Evolutionary conservation across 35 echinoderm and acorn worm species (phyloP).

Genomic region (Amphiura filiformis): DNA sequence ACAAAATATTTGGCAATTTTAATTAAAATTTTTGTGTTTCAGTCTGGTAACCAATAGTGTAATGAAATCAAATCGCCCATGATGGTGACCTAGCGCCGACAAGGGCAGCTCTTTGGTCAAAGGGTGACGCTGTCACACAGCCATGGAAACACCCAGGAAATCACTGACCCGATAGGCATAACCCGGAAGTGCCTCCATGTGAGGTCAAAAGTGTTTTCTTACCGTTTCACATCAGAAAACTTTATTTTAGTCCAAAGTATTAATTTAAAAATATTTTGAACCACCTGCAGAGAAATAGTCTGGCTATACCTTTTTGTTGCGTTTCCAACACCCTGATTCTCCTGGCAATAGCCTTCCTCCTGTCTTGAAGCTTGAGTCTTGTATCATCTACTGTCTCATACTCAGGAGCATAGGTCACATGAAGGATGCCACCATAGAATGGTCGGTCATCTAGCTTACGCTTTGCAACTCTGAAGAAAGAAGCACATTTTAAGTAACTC

Average conservation of each 20-base stretch:
- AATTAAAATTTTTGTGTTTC: no score
- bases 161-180: no score
- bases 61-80: no score
- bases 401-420: conserved; percentile 87
- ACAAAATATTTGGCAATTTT: no score
- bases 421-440: conserved; percentile 85
- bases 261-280: no score
- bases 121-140: neutral
- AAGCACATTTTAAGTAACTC: neutral
- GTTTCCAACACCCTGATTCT: conserved; percentile 57
- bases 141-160: no score
- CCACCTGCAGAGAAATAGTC: no score
- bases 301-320: neutral
- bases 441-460: conserved; percentile 84
- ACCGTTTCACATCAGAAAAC: no score
- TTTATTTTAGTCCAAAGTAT: neutral
- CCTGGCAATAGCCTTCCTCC: conserved; percentile 68
- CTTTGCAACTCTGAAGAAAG: conserved; percentile 68
- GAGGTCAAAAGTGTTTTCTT: no score
- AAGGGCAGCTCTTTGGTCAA: neutral
- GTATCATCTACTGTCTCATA: conserved; percentile 87
- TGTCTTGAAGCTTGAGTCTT: conserved; percentile 73
- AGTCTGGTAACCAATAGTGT: no score
- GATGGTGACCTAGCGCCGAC: no score
- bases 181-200: no score